Base-by-base conservation (phyloP, 2,797 vertebrate genomes). In the Brotula barbata region DNA sequence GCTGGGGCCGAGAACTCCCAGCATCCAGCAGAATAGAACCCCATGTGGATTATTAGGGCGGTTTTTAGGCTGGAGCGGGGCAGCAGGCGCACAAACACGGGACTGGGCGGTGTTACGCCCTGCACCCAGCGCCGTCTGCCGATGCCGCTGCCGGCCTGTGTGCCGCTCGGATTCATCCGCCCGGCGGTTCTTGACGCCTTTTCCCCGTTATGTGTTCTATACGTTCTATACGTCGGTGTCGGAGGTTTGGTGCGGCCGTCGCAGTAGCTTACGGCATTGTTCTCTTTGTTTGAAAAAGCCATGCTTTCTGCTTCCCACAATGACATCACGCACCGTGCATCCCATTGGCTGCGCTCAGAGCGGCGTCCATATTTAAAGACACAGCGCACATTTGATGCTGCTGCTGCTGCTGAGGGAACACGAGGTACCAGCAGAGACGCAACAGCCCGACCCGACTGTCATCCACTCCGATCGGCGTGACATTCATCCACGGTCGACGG, bases 221-320 rank as follows among this genome's bases (percentile, higher is more conserved):
- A 2, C 22, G 17, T 19, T 0, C 13, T 12, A 14, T 8, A 5
- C 6, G 5, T 13, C 1, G 7, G 0, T 5, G 68, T 50, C 22
- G 36, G 20, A 25, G 64, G 41, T 49, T 53, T 2, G 46, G 36
- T 33, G 42, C 9, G 45, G 9, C 58, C 59, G 59, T 22, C 44
- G 64, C 77, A 48, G 70, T 48, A 71, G 74, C 79, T 82, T 80
- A 76, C 36, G 84, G 92, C 92, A 95, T 97, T 97, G 96, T 98
- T 96, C 95, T 88, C 95, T 98, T 98, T 97, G 95, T 98, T 97
- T 94, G 94, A 93, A 92, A 92, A 91, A 91, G 91, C 93, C 93
- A 93, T 92, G 94, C 94, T 93, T 93, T 91, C 89, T 88, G 93
- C 92, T 92, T 93, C 90, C 85, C 87, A 88, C 76, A 79, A 93